Evolutionary conservation across 2,888 invertebrate species (phyloP).

Genomic region (Ditylenchus weischeri): DNA sequence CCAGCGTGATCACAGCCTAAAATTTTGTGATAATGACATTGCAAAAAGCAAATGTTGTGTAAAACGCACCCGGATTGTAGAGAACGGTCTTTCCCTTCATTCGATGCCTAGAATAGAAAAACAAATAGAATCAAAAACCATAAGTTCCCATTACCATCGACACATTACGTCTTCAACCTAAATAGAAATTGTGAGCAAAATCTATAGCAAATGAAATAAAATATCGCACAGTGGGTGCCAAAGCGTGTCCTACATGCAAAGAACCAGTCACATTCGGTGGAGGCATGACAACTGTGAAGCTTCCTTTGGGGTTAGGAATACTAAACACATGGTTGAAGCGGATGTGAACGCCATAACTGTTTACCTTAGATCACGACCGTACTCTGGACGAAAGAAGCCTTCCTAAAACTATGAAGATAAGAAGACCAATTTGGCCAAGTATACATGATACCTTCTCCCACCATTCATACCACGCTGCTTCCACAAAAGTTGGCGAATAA

Average conservation of each 20-base stretch:
- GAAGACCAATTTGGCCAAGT: not conserved
- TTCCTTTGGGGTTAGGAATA: slow-evolving; percentile 72
- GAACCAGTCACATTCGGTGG: slow-evolving; percentile 97
- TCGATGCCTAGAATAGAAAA: slow-evolving; percentile 68
- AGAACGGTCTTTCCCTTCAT: slow-evolving; percentile 88
- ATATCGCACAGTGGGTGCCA: slow-evolving; percentile 77
- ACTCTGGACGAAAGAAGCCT: slow-evolving; percentile 96
- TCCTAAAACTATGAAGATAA: slow-evolving; percentile 59
- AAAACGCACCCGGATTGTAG: slow-evolving; percentile 77
- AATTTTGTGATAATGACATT: too few relatives aligned
- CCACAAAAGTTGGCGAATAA: slow-evolving; percentile 92
- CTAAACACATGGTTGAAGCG: slow-evolving; percentile 60
- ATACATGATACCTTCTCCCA: slow-evolving; percentile 76
- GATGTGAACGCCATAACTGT: not conserved
- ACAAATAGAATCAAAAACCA: not conserved
- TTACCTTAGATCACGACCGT: slow-evolving; percentile 41
- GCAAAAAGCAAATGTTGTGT: too few relatives aligned
- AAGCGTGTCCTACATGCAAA: slow-evolving; percentile 92
- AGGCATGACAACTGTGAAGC: slow-evolving; percentile 72
- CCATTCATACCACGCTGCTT: slow-evolving; percentile 97
- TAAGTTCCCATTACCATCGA: slow-evolving; percentile 68
- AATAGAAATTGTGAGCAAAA: not conserved
- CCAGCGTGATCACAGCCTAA: slow-evolving; percentile 91
- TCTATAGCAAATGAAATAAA: not conserved
- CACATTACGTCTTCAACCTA: slow-evolving; percentile 78